These are phyloP conservation scores for Hemibagrus wyckioides DNA, from an alignment of 2,113 vertebrate species.

Conservation along the genomic window DNA sequence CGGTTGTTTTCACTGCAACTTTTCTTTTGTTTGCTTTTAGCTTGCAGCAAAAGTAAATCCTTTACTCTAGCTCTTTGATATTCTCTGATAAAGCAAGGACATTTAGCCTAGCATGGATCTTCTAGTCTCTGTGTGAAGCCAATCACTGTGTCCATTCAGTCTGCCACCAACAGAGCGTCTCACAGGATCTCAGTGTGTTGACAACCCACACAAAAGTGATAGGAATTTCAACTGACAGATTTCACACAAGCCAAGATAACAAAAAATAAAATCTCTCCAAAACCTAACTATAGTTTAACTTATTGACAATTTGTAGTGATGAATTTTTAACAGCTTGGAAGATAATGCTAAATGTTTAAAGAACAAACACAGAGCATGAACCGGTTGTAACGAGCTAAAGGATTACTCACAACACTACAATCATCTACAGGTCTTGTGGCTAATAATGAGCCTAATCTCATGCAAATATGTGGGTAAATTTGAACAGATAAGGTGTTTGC, in stretches of 20 bases:
- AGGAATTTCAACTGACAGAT: background rate
- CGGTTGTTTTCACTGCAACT: background rate
- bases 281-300: background rate
- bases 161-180: background rate
- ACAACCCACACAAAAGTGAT: background rate
- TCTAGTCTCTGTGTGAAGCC: slow-evolving; percentile 1
- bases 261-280: background rate
- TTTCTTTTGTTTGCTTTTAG: background rate
- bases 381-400: background rate
- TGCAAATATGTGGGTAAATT: background rate
- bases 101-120: background rate
- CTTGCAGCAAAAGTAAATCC: background rate
- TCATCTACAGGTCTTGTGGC: background rate
- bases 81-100: background rate
- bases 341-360: background rate
- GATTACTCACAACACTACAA: background rate
- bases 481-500: background rate
- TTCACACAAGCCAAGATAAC: background rate
- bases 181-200: background rate
- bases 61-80: background rate
- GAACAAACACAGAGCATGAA: background rate
- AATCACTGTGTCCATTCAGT: slow-evolving; percentile 12
- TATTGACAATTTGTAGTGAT: background rate
- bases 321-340: background rate
- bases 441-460: background rate